phyloP scores from a whole-genome alignment of 2,888 invertebrate genomes.

The Drosophila lacicola region DNA sequence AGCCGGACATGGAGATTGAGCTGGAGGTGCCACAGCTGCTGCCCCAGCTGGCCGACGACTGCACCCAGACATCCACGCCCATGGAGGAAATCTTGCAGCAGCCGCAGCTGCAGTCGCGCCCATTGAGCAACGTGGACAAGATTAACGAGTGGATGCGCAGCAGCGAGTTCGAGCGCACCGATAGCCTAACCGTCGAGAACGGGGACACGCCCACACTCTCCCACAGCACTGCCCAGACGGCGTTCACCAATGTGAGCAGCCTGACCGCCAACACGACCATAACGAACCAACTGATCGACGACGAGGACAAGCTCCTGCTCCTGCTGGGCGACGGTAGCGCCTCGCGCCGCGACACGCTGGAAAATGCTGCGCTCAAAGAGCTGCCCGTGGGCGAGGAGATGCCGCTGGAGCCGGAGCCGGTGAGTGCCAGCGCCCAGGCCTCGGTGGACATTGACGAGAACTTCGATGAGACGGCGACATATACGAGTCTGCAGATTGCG shows the following conservation, averaged over 20 bases:
- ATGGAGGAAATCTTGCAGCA: constrained; percentile 77
- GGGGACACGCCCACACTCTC: constrained; percentile 70
- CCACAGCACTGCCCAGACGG: constrained; percentile 66
- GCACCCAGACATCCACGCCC: constrained; percentile 81
- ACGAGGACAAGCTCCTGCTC: constrained; percentile 88
- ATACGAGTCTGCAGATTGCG: constrained; percentile 93
- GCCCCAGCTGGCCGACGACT: constrained; percentile 76
- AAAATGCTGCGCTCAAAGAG: constrained; percentile 78
- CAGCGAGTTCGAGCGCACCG: constrained; percentile 83
- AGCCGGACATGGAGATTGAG: constrained; percentile 78
- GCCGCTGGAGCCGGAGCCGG: constrained; percentile 48
- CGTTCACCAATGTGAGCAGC: constrained; percentile 71
- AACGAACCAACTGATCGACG: constrained; percentile 82
- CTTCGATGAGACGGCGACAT: constrained; percentile 92
- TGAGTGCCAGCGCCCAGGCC: constrained; percentile 71
- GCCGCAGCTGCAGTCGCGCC: constrained; percentile 68
- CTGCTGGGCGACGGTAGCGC: constrained; percentile 85
- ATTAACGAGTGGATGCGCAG: constrained; percentile 84
- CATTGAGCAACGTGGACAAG: constrained; percentile 81
- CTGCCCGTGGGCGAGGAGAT: constrained; percentile 62
- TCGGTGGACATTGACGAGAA: constrained; percentile 87
- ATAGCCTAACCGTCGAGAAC: constrained; percentile 79
- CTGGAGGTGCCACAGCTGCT: constrained; percentile 74
- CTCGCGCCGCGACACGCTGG: constrained; percentile 86
- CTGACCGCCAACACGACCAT: constrained; percentile 75